phyloP scores from a whole-genome alignment of 2,113 vertebrate genomes.

The Malurus elegans region DNA sequence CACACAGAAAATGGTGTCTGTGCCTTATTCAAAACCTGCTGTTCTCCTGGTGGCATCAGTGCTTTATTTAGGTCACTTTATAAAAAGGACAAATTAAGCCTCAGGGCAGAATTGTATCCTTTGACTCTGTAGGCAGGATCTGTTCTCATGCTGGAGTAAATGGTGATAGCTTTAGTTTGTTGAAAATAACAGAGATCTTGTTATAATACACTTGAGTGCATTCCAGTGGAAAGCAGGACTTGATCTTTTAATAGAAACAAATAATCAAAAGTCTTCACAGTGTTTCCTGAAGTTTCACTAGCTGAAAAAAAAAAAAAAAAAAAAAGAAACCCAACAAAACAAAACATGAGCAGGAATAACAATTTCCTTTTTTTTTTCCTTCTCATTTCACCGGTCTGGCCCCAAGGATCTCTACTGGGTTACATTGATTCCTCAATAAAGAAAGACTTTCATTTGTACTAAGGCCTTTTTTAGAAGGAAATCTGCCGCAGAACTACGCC shows the following conservation, averaged over 20 bases:
- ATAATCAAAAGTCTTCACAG: not conserved
- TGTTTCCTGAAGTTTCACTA: not conserved
- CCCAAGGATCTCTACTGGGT: not conserved
- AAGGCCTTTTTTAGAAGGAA: not conserved
- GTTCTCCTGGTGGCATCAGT: not conserved
- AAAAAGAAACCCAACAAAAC: not conserved
- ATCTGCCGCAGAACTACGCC: not conserved
- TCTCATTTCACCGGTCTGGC: not conserved
- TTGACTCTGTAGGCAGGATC: not conserved
- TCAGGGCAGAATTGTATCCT: not conserved
- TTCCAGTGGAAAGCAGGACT: not conserved
- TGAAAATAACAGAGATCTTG: not conserved
- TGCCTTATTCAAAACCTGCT: not conserved
- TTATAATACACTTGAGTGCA: not conserved
- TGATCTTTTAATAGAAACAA: not conserved
- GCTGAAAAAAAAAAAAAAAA: not conserved
- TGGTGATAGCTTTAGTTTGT: not conserved
- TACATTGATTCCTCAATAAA: not conserved
- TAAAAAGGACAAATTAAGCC: slow-evolving; percentile 22
- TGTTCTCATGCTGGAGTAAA: not conserved
- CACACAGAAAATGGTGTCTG: slow-evolving; percentile 23
- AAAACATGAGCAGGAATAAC: not conserved
- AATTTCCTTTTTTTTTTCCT: not conserved
- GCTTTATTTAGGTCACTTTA: slow-evolving; percentile 47
- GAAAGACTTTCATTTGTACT: not conserved